Conservation (phyloP, 2,888 invertebrate genomes). For the Philopedon plagiatum region DNA sequence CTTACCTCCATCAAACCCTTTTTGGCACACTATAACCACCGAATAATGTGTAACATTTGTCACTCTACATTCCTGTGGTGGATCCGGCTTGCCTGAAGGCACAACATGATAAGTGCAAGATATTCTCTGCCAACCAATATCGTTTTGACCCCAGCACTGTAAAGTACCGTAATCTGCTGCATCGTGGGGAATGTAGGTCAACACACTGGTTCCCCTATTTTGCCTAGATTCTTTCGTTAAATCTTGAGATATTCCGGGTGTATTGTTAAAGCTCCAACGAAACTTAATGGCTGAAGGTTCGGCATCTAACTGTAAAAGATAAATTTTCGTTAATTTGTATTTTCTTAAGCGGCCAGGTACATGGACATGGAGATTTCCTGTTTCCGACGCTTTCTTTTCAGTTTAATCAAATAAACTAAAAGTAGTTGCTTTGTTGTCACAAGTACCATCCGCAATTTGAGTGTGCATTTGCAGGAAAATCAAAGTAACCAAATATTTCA, state of each 20-base stretch:
- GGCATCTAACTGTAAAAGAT: slow-evolving; percentile 75
- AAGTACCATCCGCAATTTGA: too few species aligned
- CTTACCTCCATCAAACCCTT: slow-evolving; percentile 73
- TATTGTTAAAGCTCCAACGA: slow-evolving; percentile 79
- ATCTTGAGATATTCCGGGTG: slow-evolving; percentile 70
- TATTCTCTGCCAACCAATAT: slow-evolving; percentile 78
- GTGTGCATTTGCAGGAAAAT: too few species aligned
- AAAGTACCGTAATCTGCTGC: slow-evolving; percentile 83
- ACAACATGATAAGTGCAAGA: slow-evolving; percentile 84
- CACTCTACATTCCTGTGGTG: slow-evolving; percentile 70
- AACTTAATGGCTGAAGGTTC: slow-evolving; percentile 79
- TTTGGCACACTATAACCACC: slow-evolving; percentile 69
- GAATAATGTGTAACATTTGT: slow-evolving; percentile 71
- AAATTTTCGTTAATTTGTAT: background rate
- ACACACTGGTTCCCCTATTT: slow-evolving; percentile 64
- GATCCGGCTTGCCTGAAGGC: slow-evolving; percentile 76
- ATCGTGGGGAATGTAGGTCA: slow-evolving; percentile 73
- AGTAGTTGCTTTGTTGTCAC: too few species aligned
- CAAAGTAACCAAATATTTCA: too few species aligned
- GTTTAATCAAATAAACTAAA: too few species aligned
- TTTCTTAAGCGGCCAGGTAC: too few species aligned
- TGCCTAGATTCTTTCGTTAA: slow-evolving; percentile 66
- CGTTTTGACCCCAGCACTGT: slow-evolving; percentile 81
- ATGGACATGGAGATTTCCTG: too few species aligned
- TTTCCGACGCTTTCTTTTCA: too few species aligned